Conservation (phyloP, 2,888 invertebrate species). For the Oscheius sp. region DNA sequence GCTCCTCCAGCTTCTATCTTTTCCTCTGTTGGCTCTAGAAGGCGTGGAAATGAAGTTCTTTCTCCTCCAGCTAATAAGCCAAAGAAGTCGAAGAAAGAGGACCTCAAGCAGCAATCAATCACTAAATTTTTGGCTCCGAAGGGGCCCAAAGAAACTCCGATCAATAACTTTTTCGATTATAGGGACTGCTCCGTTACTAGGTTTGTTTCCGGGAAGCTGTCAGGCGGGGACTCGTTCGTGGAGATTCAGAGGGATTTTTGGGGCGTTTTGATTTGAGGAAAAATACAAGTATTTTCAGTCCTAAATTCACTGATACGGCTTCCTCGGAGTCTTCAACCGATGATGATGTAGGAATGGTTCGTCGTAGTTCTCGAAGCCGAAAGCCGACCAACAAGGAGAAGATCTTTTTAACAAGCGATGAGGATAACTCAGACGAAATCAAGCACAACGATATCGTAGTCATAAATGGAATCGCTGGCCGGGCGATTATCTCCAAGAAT, state of each 20-base stretch:
- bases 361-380: conserved; percentile 25
- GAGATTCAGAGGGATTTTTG: too few relatives aligned
- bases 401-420: not conserved
- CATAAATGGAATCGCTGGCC: conserved; percentile 46
- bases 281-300: conserved; percentile 24
- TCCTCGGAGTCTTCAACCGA: conserved; percentile 39
- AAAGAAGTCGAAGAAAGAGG: conserved; percentile 4
- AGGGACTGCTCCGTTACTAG: conserved; percentile 7
- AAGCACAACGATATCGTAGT: conserved; percentile 45
- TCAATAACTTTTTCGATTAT: not conserved
- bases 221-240: too few relatives aligned
- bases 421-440: conserved; percentile 1
- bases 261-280: not conserved
- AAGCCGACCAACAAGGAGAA: not conserved
- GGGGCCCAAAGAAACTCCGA: not conserved
- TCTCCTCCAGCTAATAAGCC: not conserved
- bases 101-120: not conserved
- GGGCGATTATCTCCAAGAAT: not conserved
- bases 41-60: not conserved
- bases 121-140: not conserved
- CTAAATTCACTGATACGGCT: conserved; percentile 32
- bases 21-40: too few relatives aligned
- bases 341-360: conserved; percentile 8
- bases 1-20: too few relatives aligned
- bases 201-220: not conserved